phyloP scores from a whole-genome alignment of 2,113 vertebrate genomes.

The Alligator sinensis region DNA sequence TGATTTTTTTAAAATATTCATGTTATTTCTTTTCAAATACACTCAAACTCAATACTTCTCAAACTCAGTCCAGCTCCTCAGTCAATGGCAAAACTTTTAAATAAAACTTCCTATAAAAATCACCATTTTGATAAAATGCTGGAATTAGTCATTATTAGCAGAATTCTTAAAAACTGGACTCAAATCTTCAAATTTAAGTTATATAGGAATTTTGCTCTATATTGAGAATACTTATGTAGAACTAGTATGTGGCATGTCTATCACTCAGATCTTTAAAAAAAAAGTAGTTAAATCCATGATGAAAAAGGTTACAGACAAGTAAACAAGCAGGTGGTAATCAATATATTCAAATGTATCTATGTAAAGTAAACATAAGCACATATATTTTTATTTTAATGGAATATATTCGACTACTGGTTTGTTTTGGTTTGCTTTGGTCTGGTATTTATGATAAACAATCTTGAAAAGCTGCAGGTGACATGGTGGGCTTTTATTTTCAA shows the following conservation, averaged over 20 bases:
- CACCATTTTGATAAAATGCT: neutral
- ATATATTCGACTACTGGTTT: neutral
- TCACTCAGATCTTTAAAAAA: neutral
- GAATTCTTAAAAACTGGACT: neutral
- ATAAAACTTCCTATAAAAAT: neutral
- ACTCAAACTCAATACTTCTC: neutral
- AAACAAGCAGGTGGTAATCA: neutral
- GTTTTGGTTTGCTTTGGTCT: neutral
- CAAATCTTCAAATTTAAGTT: neutral
- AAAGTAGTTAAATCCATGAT: neutral
- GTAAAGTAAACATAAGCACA: neutral
- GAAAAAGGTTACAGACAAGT: neutral
- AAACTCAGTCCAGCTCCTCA: neutral
- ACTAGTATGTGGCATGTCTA: neutral
- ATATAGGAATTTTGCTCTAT: neutral
- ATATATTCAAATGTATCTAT: neutral
- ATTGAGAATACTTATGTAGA: neutral
- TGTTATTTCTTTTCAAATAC: neutral
- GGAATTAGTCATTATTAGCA: neutral
- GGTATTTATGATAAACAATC: neutral
- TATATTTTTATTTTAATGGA: neutral
- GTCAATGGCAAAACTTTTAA: neutral
- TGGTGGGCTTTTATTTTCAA: neutral
- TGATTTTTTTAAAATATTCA: neutral
- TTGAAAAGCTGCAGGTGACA: neutral